Percentiles rank a stretch among this genome's conserved stretches.
Conservation (phyloP, 2,888 invertebrate species). For the Clitarchus hookeri region DNA sequence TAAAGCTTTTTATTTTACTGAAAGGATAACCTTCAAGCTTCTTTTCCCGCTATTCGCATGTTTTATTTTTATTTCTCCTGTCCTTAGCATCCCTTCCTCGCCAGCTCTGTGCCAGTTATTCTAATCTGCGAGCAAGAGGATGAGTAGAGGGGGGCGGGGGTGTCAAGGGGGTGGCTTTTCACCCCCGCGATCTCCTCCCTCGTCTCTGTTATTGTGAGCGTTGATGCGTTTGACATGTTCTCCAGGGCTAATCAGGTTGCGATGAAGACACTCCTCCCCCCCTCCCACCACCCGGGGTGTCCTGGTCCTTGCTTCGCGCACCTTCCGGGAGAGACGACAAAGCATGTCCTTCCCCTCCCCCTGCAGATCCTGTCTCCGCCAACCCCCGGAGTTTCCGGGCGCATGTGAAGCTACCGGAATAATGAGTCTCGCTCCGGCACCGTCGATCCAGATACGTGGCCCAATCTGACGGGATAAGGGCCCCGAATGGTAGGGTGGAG, state of each 20-base stretch:
- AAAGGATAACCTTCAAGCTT: too few relatives aligned
- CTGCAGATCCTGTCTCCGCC: background rate
- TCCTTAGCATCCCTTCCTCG: too few relatives aligned
- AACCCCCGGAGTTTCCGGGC: background rate
- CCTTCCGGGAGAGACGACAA: background rate
- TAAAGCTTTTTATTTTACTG: too few relatives aligned
- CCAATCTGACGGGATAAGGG: slow-evolving; percentile 11
- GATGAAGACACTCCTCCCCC: slow-evolving; percentile 24
- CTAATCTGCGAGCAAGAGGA: background rate
- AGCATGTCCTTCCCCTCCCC: slow-evolving; percentile 4
- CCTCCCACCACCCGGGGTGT: background rate
- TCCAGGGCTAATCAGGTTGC: slow-evolving; percentile 32
- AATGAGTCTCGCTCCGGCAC: slow-evolving; percentile 23
- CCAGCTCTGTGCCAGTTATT: background rate
- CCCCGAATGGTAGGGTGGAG: background rate
- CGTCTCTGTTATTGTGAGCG: slow-evolving; percentile 24
- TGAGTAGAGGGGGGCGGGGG: background rate
- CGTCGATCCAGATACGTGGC: slow-evolving; percentile 7
- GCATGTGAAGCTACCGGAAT: slow-evolving; percentile 28
- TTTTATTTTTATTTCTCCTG: too few relatives aligned
- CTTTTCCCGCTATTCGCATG: too few relatives aligned
- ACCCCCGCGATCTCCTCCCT: background rate
- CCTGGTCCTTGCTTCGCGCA: background rate
- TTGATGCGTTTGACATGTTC: slow-evolving; percentile 36
- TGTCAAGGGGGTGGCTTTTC: background rate